Percentiles rank a stretch among this genome's conserved stretches.
These are phyloP conservation scores for Thereva nobilitata DNA, from an alignment of 2,888 invertebrate species.

Conservation along the genomic window DNA sequence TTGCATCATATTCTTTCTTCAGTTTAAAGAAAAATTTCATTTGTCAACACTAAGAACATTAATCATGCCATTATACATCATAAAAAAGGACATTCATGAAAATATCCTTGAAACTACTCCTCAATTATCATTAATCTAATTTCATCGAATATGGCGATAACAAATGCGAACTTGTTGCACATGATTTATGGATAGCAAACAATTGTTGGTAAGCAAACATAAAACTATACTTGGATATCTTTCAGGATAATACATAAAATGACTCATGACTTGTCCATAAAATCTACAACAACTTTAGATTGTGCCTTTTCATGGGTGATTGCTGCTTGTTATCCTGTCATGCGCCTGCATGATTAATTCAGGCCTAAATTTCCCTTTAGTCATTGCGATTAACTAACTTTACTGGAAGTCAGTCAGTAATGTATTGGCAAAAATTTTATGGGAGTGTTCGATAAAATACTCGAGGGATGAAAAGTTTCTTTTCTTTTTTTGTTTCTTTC, in stretches of 20 bases:
- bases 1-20: too few relatives aligned
- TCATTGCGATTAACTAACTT: constrained; percentile 26
- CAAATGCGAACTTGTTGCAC: constrained; percentile 19
- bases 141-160: too few relatives aligned
- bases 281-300: constrained; percentile 25
- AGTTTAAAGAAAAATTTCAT: too few relatives aligned
- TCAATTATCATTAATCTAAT: too few relatives aligned
- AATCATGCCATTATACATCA: too few relatives aligned
- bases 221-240: neutral
- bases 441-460: too few relatives aligned
- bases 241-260: constrained; percentile 2
- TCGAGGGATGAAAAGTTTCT: too few relatives aligned
- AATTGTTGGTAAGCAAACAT: constrained; percentile 5
- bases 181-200: constrained; percentile 20
- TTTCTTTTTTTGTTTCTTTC: too few relatives aligned
- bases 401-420: constrained; percentile 4
- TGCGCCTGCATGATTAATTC: constrained; percentile 24
- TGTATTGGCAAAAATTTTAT: neutral
- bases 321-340: constrained; percentile 31
- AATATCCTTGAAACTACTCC: too few relatives aligned
- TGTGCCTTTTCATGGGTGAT: constrained; percentile 28
- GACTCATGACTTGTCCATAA: constrained; percentile 8
- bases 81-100: too few relatives aligned
- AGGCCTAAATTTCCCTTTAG: constrained; percentile 14
- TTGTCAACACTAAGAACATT: too few relatives aligned